Conservation (phyloP, 1,140 invertebrate species). For the Drosophila kikkawai region DNA sequence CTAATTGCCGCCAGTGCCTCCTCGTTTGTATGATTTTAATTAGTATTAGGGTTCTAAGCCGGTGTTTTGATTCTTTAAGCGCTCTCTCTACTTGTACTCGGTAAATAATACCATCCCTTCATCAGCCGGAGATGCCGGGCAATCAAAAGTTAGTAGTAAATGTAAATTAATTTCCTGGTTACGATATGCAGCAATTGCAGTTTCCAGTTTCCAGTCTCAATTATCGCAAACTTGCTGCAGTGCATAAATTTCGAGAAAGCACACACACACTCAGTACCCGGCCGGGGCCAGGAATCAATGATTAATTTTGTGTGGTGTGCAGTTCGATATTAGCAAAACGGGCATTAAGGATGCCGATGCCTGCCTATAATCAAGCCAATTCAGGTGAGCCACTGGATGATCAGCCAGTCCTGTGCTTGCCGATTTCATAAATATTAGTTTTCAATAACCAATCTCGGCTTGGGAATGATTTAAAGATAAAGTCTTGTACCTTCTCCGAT, state of each 20-base stretch:
- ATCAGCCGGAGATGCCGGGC: constrained; percentile 39
- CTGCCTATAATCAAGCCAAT: constrained; percentile 9
- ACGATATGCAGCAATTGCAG: constrained; percentile 47
- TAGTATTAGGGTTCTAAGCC: constrained; percentile 58
- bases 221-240: constrained; percentile 66
- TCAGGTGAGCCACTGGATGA: neutral
- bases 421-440: constrained; percentile 3
- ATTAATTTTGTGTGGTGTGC: constrained; percentile 71
- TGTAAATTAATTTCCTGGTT: constrained; percentile 69
- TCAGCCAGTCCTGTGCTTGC: neutral
- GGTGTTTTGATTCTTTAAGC: constrained; percentile 52
- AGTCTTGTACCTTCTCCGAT: neutral
- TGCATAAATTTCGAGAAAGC: constrained; percentile 67
- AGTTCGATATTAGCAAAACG: constrained; percentile 40
- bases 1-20: constrained; percentile 62
- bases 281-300: constrained; percentile 44
- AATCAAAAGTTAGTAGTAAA: constrained; percentile 45
- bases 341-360: constrained; percentile 5
- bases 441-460: neutral
- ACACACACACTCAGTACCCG: constrained; percentile 28
- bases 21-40: constrained; percentile 64
- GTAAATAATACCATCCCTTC: constrained; percentile 24
- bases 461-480: neutral
- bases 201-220: constrained; percentile 51
- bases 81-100: constrained; percentile 21